Evolutionary conservation across 2,113 vertebrate genomes (phyloP), one percentile per base, ranked within the genome.

Genomic region (Cnemophilus loriae): DNA sequence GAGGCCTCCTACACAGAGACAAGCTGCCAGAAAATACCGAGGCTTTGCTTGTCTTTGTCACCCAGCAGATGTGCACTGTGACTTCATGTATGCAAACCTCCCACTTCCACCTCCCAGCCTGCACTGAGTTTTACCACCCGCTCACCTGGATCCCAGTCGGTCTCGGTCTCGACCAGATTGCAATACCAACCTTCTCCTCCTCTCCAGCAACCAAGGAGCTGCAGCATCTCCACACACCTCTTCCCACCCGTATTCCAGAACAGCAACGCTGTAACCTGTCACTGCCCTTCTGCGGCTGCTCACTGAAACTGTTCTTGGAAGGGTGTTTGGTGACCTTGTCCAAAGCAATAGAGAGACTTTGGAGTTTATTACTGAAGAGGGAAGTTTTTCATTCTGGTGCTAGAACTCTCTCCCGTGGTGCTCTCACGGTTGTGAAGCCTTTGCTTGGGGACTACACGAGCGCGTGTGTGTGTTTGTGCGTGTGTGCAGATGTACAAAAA

Each of bases 351-450:
- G 18, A 82, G 52, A 53, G 88, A 92, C 93, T 95, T 92, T 87
- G 92, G 95, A 44, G 68, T 75, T 82, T 35, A 15, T 71, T 49
- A 26, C 80, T 75, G 92, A 63, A 90, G 90, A 93, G 88, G 94
- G 76, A 89, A 75, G 52, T 28, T 82, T 85, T 87, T 91, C 88
- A 73, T 80, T 90, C 59, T 96, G 97, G 97, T 97, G 97, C 97
- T 97, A 97, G 91, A 92, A 95, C 76, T 94, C 75, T 89, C 63
- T 92, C 88, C 92, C 41, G 63, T 93, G 95, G 93, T 95, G 96
- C 95, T 95, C 57, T 95, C 89, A 73, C 5, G 0, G 81, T 24
- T 86, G 92, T 92, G 91, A 95, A 85, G 80, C 87, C 87, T 96
- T 94, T 13, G 57, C 82, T 68, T 83, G 87, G 76, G 46, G 71